Percentiles rank a stretch among this genome's conserved stretches.
These are phyloP conservation scores for Holcopasites calliopsidis DNA, from an alignment of 1,140 invertebrate genomes.

Conservation along the genomic window DNA sequence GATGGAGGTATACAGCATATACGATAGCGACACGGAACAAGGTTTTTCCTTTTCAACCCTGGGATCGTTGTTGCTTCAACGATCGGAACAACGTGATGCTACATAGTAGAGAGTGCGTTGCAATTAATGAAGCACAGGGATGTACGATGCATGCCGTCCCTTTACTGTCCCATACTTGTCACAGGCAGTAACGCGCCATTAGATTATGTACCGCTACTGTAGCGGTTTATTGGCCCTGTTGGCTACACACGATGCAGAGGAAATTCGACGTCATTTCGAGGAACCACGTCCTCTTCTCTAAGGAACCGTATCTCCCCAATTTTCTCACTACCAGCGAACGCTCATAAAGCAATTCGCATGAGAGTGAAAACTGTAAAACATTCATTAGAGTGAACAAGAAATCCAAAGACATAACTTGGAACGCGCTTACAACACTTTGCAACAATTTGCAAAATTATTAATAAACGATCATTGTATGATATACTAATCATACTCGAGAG, in stretches of 20 bases:
- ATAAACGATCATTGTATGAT: no score
- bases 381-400: neutral
- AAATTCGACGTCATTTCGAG: constrained; percentile 17
- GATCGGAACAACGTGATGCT: neutral
- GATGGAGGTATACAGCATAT: no score
- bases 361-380: neutral
- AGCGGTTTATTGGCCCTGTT: constrained; percentile 54
- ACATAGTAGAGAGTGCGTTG: neutral
- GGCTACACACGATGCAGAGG: constrained; percentile 20
- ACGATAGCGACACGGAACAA: no score
- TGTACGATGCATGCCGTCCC: neutral
- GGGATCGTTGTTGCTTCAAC: neutral
- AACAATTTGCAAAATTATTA: neutral
- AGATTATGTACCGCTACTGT: constrained; percentile 50
- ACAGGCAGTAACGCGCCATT: constrained; percentile 41
- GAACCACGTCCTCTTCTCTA: constrained; percentile 8
- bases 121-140: constrained; percentile 34
- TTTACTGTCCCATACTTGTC: constrained; percentile 34
- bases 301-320: constrained; percentile 7
- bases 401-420: no score
- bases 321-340: neutral
- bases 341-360: neutral
- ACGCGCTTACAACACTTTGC: no score
- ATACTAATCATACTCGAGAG: neutral
- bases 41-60: neutral